Conservation (phyloP, 2,888 invertebrate species). For the Netelia inedita region DNA sequence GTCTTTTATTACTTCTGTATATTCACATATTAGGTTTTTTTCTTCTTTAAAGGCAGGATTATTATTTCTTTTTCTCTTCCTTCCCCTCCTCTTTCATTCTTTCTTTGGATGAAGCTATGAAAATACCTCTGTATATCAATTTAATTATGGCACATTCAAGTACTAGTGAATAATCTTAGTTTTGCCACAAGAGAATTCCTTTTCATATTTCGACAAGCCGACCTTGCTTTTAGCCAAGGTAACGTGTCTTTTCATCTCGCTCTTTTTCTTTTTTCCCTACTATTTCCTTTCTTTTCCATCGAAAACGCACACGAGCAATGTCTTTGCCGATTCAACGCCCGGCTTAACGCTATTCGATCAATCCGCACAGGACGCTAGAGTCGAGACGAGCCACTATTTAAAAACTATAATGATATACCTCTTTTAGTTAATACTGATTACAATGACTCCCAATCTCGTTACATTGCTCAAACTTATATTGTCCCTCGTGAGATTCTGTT, state of each 20-base stretch:
- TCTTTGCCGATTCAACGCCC: constrained; percentile 37
- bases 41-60: constrained; percentile 82
- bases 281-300: constrained; percentile 1
- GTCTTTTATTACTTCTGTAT: constrained; percentile 81
- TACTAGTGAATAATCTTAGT: constrained; percentile 65
- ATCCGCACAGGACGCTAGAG: constrained; percentile 51
- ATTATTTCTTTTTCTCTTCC: constrained; percentile 58
- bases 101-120: constrained; percentile 80
- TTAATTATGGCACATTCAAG: constrained; percentile 77
- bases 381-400: constrained; percentile 63
- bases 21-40: constrained; percentile 81
- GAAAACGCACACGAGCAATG: constrained; percentile 40
- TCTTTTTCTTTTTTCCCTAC: not conserved
- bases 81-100: constrained; percentile 27
- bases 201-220: constrained; percentile 40
- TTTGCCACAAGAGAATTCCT: constrained; percentile 63
- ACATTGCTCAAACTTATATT: constrained; percentile 25
- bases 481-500: constrained; percentile 39
- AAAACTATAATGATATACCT: constrained; percentile 64
- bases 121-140: constrained; percentile 80
- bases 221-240: constrained; percentile 43
- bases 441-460: constrained; percentile 68
- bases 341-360: constrained; percentile 36
- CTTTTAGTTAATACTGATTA: constrained; percentile 75
- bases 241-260: not conserved